Conservation (phyloP, 1,140 invertebrate genomes). For the Heterodera carotae region DNA sequence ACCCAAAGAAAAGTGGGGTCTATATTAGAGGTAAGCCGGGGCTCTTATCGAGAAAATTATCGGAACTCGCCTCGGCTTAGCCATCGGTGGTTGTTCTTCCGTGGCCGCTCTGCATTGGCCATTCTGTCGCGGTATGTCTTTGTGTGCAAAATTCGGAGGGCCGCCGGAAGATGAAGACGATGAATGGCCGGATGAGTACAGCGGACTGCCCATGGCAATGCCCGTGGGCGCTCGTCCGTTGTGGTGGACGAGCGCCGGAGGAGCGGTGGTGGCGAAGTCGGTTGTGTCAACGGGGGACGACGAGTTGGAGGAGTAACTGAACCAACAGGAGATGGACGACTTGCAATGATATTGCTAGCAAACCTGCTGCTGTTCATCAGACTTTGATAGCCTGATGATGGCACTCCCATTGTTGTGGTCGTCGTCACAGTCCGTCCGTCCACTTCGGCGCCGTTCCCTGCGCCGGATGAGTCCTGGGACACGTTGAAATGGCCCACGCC, state of each 20-base stretch:
- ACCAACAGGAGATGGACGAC: too few species aligned
- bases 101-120: not conserved
- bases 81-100: not conserved
- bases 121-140: not conserved
- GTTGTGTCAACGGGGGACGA: conserved; percentile 21
- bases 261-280: conserved; percentile 7
- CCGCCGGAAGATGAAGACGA: conserved; percentile 16
- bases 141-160: not conserved
- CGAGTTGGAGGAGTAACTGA: conserved; percentile 30
- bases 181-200: conserved; percentile 19
- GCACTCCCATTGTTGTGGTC: conserved; percentile 14
- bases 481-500: not conserved
- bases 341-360: too few species aligned
- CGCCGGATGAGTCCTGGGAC: not conserved
- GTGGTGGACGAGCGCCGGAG: conserved; percentile 28
- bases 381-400: conserved; percentile 54
- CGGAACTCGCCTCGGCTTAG: not conserved
- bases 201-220: conserved; percentile 40
- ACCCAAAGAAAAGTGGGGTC: too few species aligned
- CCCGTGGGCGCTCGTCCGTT: not conserved
- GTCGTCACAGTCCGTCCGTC: conserved; percentile 2
- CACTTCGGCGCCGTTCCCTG: not conserved
- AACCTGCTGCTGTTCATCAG: conserved; percentile 53
- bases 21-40: too few species aligned
- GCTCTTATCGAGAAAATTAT: too few species aligned